Conservation (phyloP, 2,888 invertebrate genomes). For the Drosophila sordidapex region DNA sequence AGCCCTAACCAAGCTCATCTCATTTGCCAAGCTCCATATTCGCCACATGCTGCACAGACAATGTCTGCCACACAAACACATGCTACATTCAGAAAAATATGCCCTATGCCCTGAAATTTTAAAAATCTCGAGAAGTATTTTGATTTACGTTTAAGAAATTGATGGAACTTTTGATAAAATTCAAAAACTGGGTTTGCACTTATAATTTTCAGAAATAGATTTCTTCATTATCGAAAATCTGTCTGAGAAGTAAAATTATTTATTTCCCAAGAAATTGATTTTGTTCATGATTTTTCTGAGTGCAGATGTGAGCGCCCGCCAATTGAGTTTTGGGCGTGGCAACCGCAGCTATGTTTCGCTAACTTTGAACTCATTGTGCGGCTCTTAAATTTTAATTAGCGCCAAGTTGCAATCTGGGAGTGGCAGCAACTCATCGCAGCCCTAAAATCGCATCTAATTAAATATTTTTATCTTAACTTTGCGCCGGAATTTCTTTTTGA, state of each 20-base stretch:
- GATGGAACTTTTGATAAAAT: background rate
- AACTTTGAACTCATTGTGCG: conserved; percentile 80
- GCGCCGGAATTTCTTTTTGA: conserved; percentile 22
- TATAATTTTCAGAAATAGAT: background rate
- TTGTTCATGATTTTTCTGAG: background rate
- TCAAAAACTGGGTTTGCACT: too few relatives aligned
- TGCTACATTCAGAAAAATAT: conserved; percentile 15
- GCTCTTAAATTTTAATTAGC: conserved; percentile 81
- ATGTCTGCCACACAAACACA: conserved; percentile 36
- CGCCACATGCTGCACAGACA: conserved; percentile 47
- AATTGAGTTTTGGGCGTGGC: conserved; percentile 15
- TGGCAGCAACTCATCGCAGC: conserved; percentile 45
- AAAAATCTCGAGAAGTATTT: background rate
- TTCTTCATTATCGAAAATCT: background rate
- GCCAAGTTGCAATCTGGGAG: conserved; percentile 57
- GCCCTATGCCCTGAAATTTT: background rate
- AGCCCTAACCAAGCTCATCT: conserved; percentile 27
- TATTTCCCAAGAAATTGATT: background rate
- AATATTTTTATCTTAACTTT: conserved; percentile 59
- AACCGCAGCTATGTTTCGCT: conserved; percentile 52
- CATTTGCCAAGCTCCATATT: conserved; percentile 36
- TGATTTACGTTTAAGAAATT: background rate
- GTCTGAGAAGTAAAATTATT: background rate
- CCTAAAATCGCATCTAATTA: conserved; percentile 68
- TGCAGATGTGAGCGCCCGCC: conserved; percentile 7